phyloP scores from a whole-genome alignment of 2,888 invertebrate genomes.

The Ptycholaimellus sp. region DNA sequence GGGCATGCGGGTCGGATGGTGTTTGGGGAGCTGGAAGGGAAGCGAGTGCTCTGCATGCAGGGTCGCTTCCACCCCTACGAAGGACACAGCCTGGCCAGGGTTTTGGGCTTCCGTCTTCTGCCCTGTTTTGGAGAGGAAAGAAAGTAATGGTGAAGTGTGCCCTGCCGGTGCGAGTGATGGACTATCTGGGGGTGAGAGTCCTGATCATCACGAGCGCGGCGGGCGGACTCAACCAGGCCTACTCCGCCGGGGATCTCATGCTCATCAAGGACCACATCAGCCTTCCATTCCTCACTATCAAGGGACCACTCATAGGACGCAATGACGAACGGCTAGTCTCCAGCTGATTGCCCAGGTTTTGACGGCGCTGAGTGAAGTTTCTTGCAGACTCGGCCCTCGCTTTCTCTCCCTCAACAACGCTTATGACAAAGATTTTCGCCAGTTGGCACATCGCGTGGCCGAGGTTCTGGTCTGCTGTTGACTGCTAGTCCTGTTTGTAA shows the following conservation, averaged over 20 bases:
- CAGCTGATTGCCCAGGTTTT: too few relatives aligned
- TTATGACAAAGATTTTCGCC: constrained; percentile 47
- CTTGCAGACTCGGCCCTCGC: constrained; percentile 55
- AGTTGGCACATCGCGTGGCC: constrained; percentile 40
- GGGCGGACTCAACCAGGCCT: constrained; percentile 63
- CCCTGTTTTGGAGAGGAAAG: too few relatives aligned
- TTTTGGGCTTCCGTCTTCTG: too few relatives aligned
- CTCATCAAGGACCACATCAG: constrained; percentile 82
- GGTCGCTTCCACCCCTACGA: constrained; percentile 90
- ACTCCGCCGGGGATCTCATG: constrained; percentile 76
- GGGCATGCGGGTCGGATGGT: constrained; percentile 74
- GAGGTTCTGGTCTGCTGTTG: constrained; percentile 23
- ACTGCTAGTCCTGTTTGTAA: too few relatives aligned
- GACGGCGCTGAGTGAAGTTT: too few relatives aligned
- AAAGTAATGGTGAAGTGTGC: too few relatives aligned
- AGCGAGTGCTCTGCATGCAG: constrained; percentile 75
- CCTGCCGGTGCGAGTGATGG: constrained; percentile 67
- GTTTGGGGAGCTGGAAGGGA: constrained; percentile 52
- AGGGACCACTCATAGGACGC: too few relatives aligned
- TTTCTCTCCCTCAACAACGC: constrained; percentile 72
- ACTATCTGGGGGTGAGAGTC: constrained; percentile 59
- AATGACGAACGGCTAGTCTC: too few relatives aligned
- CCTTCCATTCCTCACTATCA: too few relatives aligned
- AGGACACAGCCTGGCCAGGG: too few relatives aligned
- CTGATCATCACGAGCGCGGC: constrained; percentile 81